These are phyloP conservation scores for Anas georgica DNA, from an alignment of 2,797 vertebrate genomes.

Conservation along the genomic window DNA sequence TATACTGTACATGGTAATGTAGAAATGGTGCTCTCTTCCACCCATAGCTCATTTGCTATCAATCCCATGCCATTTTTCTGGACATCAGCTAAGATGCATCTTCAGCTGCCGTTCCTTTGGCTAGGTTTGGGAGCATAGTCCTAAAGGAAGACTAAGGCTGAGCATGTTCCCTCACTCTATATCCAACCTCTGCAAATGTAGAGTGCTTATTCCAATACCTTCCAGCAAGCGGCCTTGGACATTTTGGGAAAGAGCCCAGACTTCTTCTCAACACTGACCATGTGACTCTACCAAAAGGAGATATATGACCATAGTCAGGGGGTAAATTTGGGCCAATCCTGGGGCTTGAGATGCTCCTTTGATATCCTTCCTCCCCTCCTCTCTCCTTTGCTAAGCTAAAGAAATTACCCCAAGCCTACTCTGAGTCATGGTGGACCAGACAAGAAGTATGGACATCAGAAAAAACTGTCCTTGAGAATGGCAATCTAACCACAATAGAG, in stretches of 20 bases:
- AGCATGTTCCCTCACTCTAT: not conserved
- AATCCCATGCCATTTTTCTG: not conserved
- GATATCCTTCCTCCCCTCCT: not conserved
- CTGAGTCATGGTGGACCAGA: fast-evolving
- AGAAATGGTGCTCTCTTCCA: not conserved
- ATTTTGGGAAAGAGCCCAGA: not conserved
- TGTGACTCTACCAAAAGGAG: not conserved
- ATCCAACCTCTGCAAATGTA: not conserved
- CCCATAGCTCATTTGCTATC: not conserved
- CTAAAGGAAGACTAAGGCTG: not conserved
- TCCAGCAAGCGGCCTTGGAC: not conserved
- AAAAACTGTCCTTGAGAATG: not conserved
- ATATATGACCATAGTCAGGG: not conserved
- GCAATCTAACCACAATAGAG: not conserved
- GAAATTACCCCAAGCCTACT: not conserved
- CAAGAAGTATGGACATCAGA: not conserved
- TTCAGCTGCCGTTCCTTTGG: not conserved
- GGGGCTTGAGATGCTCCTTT: not conserved
- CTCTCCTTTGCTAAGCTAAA: not conserved
- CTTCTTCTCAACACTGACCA: not conserved
- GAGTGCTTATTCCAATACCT: not conserved
- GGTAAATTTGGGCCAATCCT: not conserved
- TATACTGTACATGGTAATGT: not conserved
- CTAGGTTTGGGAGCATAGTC: not conserved
- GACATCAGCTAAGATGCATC: no score